phyloP scores from a whole-genome alignment of 1,140 invertebrate genomes.

The Zaprionus africanus region DNA sequence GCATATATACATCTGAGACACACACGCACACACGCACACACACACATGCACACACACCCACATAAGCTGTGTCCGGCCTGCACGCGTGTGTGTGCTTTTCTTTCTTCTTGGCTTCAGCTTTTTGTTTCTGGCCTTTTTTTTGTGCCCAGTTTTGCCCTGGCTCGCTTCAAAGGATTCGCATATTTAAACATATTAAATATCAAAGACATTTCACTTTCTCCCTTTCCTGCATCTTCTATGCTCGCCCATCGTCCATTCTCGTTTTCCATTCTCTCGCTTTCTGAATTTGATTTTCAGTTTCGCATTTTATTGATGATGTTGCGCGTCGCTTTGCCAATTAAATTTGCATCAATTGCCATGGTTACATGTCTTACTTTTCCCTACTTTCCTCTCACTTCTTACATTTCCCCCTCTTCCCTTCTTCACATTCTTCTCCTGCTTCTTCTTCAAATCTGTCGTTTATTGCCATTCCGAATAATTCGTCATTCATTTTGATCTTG shows the following conservation, averaged over 20 bases:
- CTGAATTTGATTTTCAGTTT: constrained; percentile 61
- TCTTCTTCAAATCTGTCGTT: too few relatives aligned
- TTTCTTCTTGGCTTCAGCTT: constrained; percentile 36
- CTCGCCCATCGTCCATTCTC: constrained; percentile 11
- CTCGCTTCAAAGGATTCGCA: constrained; percentile 75
- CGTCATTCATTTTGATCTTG: too few relatives aligned
- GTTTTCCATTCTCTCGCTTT: constrained; percentile 23
- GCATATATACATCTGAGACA: constrained; percentile 38
- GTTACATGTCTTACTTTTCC: constrained; percentile 23
- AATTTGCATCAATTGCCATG: constrained; percentile 76
- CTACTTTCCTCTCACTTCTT: neutral
- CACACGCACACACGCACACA: constrained; percentile 7
- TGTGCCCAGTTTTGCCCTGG: constrained; percentile 3
- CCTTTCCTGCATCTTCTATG: neutral
- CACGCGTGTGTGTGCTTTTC: constrained; percentile 37
- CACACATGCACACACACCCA: neutral
- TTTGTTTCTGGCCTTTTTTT: constrained; percentile 31
- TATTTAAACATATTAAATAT: constrained; percentile 82
- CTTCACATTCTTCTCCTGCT: neutral
- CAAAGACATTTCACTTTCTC: constrained; percentile 65
- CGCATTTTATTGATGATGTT: constrained; percentile 32
- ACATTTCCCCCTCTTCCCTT: neutral
- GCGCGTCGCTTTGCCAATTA: constrained; percentile 58
- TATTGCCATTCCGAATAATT: too few relatives aligned
- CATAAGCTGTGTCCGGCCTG: constrained; percentile 21